These are phyloP conservation scores for Cyrtodaria siliqua DNA, from an alignment of 2,888 invertebrate species.

Conservation along the genomic window DNA sequence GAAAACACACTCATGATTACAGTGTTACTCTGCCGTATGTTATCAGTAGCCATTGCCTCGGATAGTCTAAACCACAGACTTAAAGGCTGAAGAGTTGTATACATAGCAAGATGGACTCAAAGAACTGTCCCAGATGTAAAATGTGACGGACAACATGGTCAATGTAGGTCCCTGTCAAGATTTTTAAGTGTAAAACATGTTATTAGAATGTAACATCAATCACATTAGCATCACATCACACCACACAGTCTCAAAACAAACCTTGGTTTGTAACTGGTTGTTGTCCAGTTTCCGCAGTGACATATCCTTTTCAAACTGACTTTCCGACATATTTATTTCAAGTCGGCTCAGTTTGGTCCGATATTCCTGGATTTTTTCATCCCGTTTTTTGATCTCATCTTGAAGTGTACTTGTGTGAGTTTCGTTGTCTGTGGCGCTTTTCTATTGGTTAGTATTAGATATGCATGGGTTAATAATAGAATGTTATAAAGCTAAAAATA, in stretches of 20 bases:
- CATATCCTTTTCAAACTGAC: slow-evolving; percentile 68
- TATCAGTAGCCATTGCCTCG: too few species aligned
- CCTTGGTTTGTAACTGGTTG: slow-evolving; percentile 70
- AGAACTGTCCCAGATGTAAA: too few species aligned
- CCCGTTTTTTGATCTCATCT: slow-evolving; percentile 70
- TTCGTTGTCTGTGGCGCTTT: slow-evolving; percentile 76
- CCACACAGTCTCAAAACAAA: slow-evolving; percentile 49
- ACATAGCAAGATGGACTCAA: too few species aligned
- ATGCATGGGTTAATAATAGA: slow-evolving; percentile 1
- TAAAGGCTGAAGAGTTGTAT: too few species aligned
- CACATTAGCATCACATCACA: too few species aligned
- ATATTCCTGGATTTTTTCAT: slow-evolving; percentile 74
- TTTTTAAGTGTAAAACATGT: too few species aligned
- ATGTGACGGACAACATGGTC: too few species aligned
- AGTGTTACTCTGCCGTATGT: too few species aligned
- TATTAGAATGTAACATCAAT: too few species aligned
- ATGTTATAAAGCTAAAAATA: slow-evolving; percentile 5
- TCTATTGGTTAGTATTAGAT: slow-evolving; percentile 68
- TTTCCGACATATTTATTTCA: slow-evolving; percentile 73
- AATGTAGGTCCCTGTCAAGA: too few species aligned
- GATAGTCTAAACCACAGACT: too few species aligned
- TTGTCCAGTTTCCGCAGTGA: slow-evolving; percentile 62
- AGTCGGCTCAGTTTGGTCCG: slow-evolving; percentile 69
- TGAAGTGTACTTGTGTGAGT: slow-evolving; percentile 60
- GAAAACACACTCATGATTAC: too few species aligned